Evolutionary conservation across 2,888 invertebrate genomes (phyloP).

Genomic region (Gasteruption jaculator): DNA sequence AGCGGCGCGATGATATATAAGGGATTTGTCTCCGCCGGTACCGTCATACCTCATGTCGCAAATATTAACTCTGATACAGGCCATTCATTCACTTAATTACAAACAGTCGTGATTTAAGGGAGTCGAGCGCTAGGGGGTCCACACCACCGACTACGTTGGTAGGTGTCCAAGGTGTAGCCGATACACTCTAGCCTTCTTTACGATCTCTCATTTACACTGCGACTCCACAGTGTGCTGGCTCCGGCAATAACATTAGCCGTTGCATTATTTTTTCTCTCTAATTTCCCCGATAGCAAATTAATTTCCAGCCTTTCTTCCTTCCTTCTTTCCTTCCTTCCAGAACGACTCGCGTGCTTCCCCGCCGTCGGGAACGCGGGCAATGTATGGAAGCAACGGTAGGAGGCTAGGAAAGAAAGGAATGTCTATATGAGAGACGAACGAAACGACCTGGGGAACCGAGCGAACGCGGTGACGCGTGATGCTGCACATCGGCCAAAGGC

Average conservation of each 20-base stretch:
- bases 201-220: conserved; percentile 46
- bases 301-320: conserved; percentile 1
- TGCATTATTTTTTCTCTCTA: conserved; percentile 11
- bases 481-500: conserved; percentile 51
- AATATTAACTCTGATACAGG: conserved; percentile 52
- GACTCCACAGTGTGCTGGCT: too few species aligned
- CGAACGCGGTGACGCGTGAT: conserved; percentile 47
- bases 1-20: conserved; percentile 49
- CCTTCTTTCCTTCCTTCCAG: not conserved
- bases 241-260: too few species aligned
- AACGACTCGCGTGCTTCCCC: not conserved
- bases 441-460: conserved; percentile 28
- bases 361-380: conserved; percentile 1
- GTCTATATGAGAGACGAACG: conserved; percentile 46
- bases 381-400: conserved; percentile 11
- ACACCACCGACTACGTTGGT: conserved; percentile 25
- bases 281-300: too few species aligned
- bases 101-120: conserved; percentile 52
- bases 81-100: conserved; percentile 53
- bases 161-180: conserved; percentile 40
- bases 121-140: conserved; percentile 44
- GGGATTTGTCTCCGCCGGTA: conserved; percentile 50
- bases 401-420: conserved; percentile 35
- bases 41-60: conserved; percentile 51
- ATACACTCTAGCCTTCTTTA: conserved; percentile 41